Evolutionary conservation across 2,797 vertebrate species (phyloP), one percentile per base, ranked within the genome.

Genomic region (Zalophus californianus): DNA sequence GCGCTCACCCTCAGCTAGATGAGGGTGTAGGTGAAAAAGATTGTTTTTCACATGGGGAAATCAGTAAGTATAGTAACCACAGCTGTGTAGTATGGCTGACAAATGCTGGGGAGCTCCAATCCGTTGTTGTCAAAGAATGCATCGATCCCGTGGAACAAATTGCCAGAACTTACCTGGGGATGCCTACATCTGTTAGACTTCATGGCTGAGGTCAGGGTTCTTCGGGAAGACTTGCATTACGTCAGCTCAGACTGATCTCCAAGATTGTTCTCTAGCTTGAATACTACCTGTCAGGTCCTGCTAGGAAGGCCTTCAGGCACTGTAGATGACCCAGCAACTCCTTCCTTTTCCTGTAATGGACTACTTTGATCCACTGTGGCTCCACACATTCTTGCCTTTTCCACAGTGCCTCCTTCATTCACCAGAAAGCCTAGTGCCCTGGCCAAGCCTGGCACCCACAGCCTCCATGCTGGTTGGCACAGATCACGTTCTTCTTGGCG

Each of bases 341-440:
- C 50, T 94, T 93, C 56, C 35, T 80, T 95, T 89, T 90, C 75
- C 58, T 86, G 14, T 79, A 92, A 80, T 52, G 78, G 35, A 93
- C 50, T 94, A 58, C 35, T 92, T 89, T 92, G n/a, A 21, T 20
- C 27, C 25, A 18, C 23, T 93, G 50, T 78, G 56, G n/a, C 50
- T 86, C 58, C 52, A 35, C 54, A 72, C 52, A 80, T 25, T 83
- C 56, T 83, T 83, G 41, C 21, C 52, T 97, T 96, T 88, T 60
- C 54, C 56, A 94, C 48, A 89, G 50, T 48, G 8, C n/a, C 66
- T 86, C 56, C 38, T 89, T 89, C 66, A 62, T 64, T 93, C 52
- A 58, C 27, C 27, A 86, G 64, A 95, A 91, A 92, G 29, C 75
- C n/a, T 35, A 38, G 29, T 62, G 32, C 50, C 32, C 15, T 95